Conservation (phyloP, 2,888 invertebrate species). For the Eristalis pertinax region DNA sequence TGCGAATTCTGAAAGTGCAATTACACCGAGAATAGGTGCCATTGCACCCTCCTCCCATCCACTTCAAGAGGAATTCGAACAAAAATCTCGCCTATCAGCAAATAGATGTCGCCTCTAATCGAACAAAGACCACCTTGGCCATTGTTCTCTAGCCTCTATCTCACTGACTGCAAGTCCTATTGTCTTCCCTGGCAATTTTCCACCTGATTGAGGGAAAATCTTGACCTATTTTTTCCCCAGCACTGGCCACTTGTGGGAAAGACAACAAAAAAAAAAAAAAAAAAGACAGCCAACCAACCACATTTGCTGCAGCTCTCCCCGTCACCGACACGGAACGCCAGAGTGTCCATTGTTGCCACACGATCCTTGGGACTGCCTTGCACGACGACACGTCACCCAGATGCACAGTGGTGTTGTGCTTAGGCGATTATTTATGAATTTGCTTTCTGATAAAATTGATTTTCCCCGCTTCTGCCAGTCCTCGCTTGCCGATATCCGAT, state of each 20-base stretch:
- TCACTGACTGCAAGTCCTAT: neutral
- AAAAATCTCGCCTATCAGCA: slow-evolving; percentile 6
- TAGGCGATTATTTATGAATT: neutral
- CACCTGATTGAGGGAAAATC: neutral
- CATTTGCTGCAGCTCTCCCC: too few species aligned
- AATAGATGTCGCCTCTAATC: neutral
- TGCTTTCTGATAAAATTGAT: neutral
- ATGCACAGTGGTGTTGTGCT: neutral
- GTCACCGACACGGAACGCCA: neutral
- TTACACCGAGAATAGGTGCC: neutral
- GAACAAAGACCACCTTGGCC: slow-evolving; percentile 11
- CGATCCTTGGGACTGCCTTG: neutral
- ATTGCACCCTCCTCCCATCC: neutral
- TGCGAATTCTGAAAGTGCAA: neutral
- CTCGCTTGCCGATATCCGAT: neutral
- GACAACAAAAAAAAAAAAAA: neutral
- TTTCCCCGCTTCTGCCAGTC: neutral
- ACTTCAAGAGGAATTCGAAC: neutral
- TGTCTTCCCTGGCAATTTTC: neutral
- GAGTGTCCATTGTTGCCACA: neutral
- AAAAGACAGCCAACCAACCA: neutral
- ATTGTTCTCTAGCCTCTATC: neutral
- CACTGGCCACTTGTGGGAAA: neutral
- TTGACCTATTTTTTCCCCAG: neutral
- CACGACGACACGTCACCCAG: too few species aligned